Evolutionary conservation across 2,797 vertebrate genomes (phyloP).

Genomic region (Hydrolagus colliei): DNA sequence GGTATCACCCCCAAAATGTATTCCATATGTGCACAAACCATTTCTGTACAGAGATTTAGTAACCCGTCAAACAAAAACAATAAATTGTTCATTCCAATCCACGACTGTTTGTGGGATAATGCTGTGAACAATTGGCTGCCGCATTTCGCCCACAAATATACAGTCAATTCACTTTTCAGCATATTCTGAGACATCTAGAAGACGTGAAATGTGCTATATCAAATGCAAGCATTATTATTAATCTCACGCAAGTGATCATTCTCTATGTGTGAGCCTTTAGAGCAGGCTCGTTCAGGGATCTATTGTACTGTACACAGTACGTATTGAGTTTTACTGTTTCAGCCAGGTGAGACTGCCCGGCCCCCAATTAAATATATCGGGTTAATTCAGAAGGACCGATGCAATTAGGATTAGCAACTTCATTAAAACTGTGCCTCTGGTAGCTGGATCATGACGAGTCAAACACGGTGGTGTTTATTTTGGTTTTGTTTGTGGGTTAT

Average conservation of each 20-base stretch:
- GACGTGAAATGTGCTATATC: no score
- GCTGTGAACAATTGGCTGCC: no score
- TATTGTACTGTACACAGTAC: not conserved
- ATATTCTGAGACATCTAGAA: no score
- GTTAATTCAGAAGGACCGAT: not conserved
- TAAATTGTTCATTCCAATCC: no score
- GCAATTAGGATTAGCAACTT: not conserved
- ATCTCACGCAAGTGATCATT: no score
- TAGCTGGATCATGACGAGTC: slow-evolving; percentile 7
- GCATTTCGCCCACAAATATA: no score
- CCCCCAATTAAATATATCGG: not conserved
- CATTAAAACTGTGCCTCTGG: not conserved
- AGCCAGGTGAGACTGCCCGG: not conserved
- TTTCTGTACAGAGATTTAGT: slow-evolving; percentile 2
- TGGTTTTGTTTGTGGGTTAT: slow-evolving; percentile 28
- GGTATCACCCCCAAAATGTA: not conserved
- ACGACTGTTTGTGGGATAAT: no score
- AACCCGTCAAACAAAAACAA: no score
- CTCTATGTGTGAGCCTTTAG: not conserved
- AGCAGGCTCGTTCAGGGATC: not conserved
- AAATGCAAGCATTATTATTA: no score
- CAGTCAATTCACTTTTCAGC: no score
- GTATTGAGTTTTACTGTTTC: not conserved
- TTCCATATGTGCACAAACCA: slow-evolving; percentile 25
- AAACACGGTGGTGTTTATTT: slow-evolving; percentile 1